Percentiles rank a stretch among this genome's conserved stretches.
Evolutionary conservation across 1,140 invertebrate genomes (phyloP).

Genomic region (Drosophila punjabiensis): DNA sequence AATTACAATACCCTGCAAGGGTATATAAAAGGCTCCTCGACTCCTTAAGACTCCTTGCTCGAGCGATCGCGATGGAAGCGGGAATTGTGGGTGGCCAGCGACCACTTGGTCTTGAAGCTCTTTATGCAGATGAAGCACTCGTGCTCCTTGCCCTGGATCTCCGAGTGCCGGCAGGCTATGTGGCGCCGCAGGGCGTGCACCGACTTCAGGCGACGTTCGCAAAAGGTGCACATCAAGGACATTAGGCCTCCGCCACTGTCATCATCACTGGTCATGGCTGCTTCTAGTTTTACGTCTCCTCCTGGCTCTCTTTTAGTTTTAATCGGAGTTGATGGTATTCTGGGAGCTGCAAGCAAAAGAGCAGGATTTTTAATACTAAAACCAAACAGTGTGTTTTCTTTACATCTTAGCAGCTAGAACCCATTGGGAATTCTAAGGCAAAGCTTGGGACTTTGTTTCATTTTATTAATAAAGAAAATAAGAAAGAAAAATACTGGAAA

Average conservation of each 20-base stretch:
- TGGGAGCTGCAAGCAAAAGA: not conserved
- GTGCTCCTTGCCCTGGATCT: conserved; percentile 72
- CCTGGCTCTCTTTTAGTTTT: too few species aligned
- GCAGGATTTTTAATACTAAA: too few species aligned
- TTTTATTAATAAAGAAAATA: not conserved
- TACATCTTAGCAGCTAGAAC: not conserved
- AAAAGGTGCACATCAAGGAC: conserved; percentile 66
- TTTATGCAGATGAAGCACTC: conserved; percentile 79
- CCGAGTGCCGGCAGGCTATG: conserved; percentile 76
- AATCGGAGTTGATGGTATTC: not conserved
- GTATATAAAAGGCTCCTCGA: too few species aligned
- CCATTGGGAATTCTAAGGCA: not conserved
- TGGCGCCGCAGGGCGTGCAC: conserved; percentile 74
- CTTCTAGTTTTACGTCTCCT: not conserved
- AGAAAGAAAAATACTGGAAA: not conserved
- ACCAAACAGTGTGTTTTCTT: too few species aligned
- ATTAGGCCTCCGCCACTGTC: conserved; percentile 11
- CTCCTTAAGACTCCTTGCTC: conserved; percentile 52
- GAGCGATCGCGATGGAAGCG: conserved; percentile 76
- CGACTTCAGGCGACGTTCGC: conserved; percentile 75
- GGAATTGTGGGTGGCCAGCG: conserved; percentile 83
- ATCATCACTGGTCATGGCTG: conserved; percentile 24
- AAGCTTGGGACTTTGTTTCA: not conserved
- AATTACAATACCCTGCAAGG: too few species aligned
- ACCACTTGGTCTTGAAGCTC: conserved; percentile 85